phyloP scores from a whole-genome alignment of 2,113 vertebrate genomes.

The Verasper variegatus region DNA sequence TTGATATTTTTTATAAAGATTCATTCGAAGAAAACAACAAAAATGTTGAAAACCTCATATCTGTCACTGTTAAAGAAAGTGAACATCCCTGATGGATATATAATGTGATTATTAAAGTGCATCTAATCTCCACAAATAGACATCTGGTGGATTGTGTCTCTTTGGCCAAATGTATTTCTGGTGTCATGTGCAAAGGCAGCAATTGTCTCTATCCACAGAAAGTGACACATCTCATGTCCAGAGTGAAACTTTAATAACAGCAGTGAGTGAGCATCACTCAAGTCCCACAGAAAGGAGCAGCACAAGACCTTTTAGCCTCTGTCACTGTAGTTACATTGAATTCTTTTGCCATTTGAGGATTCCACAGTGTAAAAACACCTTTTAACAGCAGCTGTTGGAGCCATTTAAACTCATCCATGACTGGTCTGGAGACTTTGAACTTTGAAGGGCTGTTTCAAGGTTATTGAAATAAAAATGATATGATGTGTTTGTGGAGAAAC shows the following conservation, averaged over 20 bases:
- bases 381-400: slow-evolving; percentile 4
- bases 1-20: too few species aligned
- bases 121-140: too few species aligned
- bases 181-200: too few species aligned
- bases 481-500: slow-evolving; percentile 20
- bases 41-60: too few species aligned
- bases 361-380: neutral
- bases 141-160: too few species aligned
- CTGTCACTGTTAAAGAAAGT: too few species aligned
- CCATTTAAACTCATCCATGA: neutral
- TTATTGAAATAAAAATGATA: slow-evolving; percentile 32
- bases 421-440: neutral
- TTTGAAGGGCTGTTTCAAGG: neutral
- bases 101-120: too few species aligned
- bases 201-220: neutral
- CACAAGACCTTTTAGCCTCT: neutral
- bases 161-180: too few species aligned
- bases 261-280: neutral
- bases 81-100: too few species aligned
- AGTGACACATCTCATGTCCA: neutral
- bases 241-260: neutral
- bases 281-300: neutral
- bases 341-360: too few species aligned
- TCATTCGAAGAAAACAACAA: too few species aligned
- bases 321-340: neutral